Conservation (phyloP, 2,113 vertebrate species). For the Gasterosteus aculeatus region DNA sequence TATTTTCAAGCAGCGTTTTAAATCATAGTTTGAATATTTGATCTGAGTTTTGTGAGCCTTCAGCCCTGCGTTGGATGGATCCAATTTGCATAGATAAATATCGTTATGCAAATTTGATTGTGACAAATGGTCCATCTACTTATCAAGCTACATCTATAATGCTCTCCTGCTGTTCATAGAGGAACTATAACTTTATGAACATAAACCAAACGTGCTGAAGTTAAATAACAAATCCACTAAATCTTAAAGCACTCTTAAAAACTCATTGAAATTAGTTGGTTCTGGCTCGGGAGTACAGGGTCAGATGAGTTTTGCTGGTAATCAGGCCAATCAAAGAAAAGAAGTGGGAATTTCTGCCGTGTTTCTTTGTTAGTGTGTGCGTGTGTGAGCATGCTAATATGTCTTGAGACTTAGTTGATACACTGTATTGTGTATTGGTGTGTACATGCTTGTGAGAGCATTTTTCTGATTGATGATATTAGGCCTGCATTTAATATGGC, state of each 20-base stretch:
- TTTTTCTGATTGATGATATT: constrained; percentile 66
- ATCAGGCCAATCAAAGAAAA: constrained; percentile 22
- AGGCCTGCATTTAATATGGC: constrained; percentile 55
- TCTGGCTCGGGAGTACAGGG: neutral
- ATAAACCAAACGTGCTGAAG: neutral
- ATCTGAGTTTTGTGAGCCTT: neutral
- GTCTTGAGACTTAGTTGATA: neutral
- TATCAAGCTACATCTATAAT: too few species aligned
- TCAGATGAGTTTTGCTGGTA: neutral
- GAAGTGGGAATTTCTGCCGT: neutral
- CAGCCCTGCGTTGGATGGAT: too few species aligned
- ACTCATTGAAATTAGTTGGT: neutral
- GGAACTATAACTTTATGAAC: neutral
- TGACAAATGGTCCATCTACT: too few species aligned
- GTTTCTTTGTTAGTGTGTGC: neutral
- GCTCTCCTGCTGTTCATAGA: neutral
- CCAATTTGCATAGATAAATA: too few species aligned
- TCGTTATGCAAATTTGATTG: too few species aligned
- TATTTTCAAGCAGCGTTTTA: too few species aligned
- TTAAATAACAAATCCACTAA: neutral
- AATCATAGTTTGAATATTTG: neutral
- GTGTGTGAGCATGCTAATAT: neutral
- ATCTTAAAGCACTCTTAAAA: neutral
- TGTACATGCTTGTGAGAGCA: neutral
- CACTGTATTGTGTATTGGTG: neutral